A percentile compares a stretch with the other conserved stretches of the same genome.
Conservation (phyloP, 2,888 invertebrate species). For the Polia nebulosa region DNA sequence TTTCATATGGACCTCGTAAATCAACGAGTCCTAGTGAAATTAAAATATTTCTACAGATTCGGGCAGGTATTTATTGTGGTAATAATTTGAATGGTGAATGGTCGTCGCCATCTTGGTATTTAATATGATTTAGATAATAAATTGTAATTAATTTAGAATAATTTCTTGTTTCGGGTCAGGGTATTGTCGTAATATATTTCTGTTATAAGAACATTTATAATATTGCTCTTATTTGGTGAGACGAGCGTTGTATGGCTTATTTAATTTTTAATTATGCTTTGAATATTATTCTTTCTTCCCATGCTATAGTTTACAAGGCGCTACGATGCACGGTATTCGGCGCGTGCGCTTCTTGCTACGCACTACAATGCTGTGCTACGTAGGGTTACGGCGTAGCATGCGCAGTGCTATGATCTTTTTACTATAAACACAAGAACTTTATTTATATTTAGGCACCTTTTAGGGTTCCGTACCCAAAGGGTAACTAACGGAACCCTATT, state of each 20-base stretch:
- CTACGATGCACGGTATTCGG: neutral
- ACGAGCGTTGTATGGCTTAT: neutral
- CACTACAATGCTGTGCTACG: neutral
- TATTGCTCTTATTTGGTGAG: constrained; percentile 54
- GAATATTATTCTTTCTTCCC: neutral
- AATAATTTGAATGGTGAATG: constrained; percentile 72
- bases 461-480: too few species aligned
- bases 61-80: constrained; percentile 70
- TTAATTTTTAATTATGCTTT: neutral
- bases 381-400: constrained; percentile 29
- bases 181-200: constrained; percentile 69
- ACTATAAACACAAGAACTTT: too few species aligned
- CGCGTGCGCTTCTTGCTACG: neutral
- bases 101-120: constrained; percentile 69
- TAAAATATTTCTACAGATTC: constrained; percentile 79
- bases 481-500: too few species aligned
- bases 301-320: neutral
- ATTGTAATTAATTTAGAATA: constrained; percentile 75
- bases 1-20: constrained; percentile 85
- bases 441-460: too few species aligned
- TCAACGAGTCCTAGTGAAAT: constrained; percentile 83
- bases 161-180: constrained; percentile 72
- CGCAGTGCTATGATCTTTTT: too few species aligned
- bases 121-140: constrained; percentile 73
- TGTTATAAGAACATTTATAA: constrained; percentile 62